Base-by-base conservation (phyloP, 2,113 vertebrate genomes). In the Pseudopipra pipra region DNA sequence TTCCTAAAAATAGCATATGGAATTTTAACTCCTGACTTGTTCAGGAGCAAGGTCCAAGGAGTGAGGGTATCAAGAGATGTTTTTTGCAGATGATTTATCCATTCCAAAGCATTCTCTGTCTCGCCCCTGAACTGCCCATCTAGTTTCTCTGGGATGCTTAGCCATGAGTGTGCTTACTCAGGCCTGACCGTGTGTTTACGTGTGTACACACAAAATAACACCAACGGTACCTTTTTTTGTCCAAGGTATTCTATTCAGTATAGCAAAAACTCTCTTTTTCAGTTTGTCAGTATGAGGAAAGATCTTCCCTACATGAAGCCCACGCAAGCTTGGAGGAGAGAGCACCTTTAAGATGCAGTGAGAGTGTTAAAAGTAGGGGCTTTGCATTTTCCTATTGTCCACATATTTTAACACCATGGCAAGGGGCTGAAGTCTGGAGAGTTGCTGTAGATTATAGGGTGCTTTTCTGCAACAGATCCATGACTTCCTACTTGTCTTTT, bases 191-290 rank as follows among this genome's bases (percentile, higher is more conserved):
- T 3, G 1, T 39, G 16, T 39, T 23, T 55, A 12, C 10, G 8
- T 3, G 5, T 11, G 6, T 44, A 31, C 18, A 52, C 33, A 33
- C 0, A 1, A 16, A 9, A 12, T 12, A 30, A 20, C 19, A n/a
- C 17, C 13, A 39, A 24, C 20, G 23, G 15, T 37, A 4, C 15
- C 7, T 37, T 49, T n/a, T 62, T 49, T 74, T 47, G 43, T 51
- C 24, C 23, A 35, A 79, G 25, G 9, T 35, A 4, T 44, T 71
- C 72, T 46, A 93, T 9, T 85, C 9, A 44, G 8, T 16, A 6
- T 7, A 55, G 41, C 39, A 58, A 65, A 67, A 47, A 13, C 9
- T 8, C 12, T 65, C 5, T 44, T 86, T 71, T 54, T 18, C 35
- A 24, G 9, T 31, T 71, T 51, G 8, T 33, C 25, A 6, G 51